These are phyloP conservation scores for human (Homo sapiens) DNA, from an alignment of 2,113 vertebrate genomes.

Conservation along the genomic window GRCh38 chr12:24606001-24606500, in stretches of 20 bases:
- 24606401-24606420: not conserved
- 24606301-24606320: not conserved
- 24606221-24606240: not conserved
- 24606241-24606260: not conserved
- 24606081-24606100: not conserved
- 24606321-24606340: not conserved
- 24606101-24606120: not conserved
- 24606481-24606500: not conserved
- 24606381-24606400: not conserved
- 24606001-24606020: not conserved
- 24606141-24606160: not conserved
- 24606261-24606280: not conserved
- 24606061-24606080: not conserved
- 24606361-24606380: not conserved
- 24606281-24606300: not conserved
- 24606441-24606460: not conserved
- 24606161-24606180: not conserved
- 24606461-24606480: not conserved
- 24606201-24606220: not conserved
- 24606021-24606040: not conserved
- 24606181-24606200: not conserved
- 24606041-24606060: not conserved
- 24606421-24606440: not conserved
- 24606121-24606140: not conserved
- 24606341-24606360: not conserved